phyloP scores from a whole-genome alignment of 2,888 invertebrate genomes.

The Miltochrista miniata region DNA sequence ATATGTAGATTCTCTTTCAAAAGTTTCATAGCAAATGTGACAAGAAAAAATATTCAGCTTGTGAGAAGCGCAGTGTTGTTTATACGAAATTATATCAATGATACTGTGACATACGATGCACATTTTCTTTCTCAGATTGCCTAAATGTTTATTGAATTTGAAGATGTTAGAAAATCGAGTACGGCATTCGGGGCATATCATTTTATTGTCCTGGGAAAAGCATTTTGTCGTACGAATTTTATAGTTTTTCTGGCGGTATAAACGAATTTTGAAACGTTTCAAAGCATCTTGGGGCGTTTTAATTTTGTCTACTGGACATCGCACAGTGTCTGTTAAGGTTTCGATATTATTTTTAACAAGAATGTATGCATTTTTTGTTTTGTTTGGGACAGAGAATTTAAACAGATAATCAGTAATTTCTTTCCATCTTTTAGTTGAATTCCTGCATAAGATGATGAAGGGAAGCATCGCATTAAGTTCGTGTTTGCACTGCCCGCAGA shows the following conservation, averaged over 20 bases:
- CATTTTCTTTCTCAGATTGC: slow-evolving; percentile 37
- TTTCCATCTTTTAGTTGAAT: slow-evolving; percentile 48
- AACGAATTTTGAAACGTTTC: slow-evolving; percentile 21
- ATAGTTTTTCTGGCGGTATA: slow-evolving; percentile 9
- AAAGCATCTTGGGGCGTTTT: slow-evolving; percentile 25
- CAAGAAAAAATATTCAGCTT: slow-evolving; percentile 34
- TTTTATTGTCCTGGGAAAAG: slow-evolving; percentile 4
- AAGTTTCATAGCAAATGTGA: slow-evolving; percentile 39
- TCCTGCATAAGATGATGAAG: slow-evolving; percentile 47
- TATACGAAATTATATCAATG: slow-evolving; percentile 35
- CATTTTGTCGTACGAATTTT: slow-evolving; percentile 7
- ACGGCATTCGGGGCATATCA: slow-evolving; percentile 49
- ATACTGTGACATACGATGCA: slow-evolving; percentile 46
- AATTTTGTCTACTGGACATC: slow-evolving; percentile 24
- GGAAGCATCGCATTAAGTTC: slow-evolving; percentile 38
- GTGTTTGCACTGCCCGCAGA: slow-evolving; percentile 47
- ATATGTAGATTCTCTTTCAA: slow-evolving; percentile 27
- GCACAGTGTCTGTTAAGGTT: slow-evolving; percentile 21
- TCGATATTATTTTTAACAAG: slow-evolving; percentile 28
- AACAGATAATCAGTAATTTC: slow-evolving; percentile 36
- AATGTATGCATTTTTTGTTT: slow-evolving; percentile 45
- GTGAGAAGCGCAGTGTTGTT: slow-evolving; percentile 25
- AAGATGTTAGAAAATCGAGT: slow-evolving; percentile 25
- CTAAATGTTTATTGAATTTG: slow-evolving; percentile 47
- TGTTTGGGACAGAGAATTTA: slow-evolving; percentile 22